Conservation (phyloP, 2,888 invertebrate species). For the Adela reaumurella region DNA sequence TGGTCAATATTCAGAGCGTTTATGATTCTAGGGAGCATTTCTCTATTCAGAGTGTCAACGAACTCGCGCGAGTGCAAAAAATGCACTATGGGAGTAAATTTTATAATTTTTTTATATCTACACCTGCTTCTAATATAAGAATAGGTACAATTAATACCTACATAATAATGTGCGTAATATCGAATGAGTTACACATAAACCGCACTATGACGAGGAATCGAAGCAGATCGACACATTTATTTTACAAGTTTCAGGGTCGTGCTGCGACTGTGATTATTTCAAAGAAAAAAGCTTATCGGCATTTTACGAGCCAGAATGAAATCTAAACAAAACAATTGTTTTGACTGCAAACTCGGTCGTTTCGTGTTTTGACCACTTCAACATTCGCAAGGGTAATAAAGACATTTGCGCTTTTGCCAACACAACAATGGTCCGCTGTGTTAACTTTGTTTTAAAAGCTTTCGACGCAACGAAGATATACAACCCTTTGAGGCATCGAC, state of each 20-base stretch:
- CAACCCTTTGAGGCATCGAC: conserved; percentile 45
- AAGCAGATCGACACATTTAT: too few species aligned
- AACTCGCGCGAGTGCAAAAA: background rate
- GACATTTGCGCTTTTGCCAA: conserved; percentile 48
- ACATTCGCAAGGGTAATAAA: conserved; percentile 42
- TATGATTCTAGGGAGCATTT: conserved; percentile 10
- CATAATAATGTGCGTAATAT: too few species aligned
- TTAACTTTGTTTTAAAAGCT: conserved; percentile 52
- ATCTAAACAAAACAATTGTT: conserved; percentile 32
- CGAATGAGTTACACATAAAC: too few species aligned
- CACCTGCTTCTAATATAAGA: too few species aligned
- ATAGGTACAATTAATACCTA: too few species aligned
- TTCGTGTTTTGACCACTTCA: conserved; percentile 40
- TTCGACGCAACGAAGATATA: conserved; percentile 49
- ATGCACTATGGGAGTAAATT: background rate
- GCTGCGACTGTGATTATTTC: too few species aligned
- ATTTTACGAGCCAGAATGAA: too few species aligned
- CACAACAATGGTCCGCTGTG: conserved; percentile 49
- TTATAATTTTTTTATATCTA: too few species aligned
- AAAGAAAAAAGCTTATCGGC: too few species aligned
- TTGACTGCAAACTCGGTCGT: conserved; percentile 46
- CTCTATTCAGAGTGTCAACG: background rate
- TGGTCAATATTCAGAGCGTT: conserved; percentile 49
- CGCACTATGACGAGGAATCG: too few species aligned
- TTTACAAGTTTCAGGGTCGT: too few species aligned